These are phyloP conservation scores for Matsumyia berberina DNA, from an alignment of 2,888 invertebrate genomes.

Conservation along the genomic window DNA sequence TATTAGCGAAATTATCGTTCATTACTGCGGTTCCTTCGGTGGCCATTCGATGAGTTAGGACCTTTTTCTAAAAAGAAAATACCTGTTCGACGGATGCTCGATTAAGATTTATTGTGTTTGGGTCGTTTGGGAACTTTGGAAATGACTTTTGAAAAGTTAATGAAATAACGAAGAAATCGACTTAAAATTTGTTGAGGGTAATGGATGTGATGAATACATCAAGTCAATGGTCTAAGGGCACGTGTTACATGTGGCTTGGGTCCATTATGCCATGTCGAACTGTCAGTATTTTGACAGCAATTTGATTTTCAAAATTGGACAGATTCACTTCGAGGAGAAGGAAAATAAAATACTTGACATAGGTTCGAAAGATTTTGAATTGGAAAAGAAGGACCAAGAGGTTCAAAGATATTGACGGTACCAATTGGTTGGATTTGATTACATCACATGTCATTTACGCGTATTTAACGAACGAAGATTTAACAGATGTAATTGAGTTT, in stretches of 20 bases:
- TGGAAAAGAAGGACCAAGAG: too few relatives aligned
- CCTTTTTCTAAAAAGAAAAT: neutral
- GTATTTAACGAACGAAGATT: too few relatives aligned
- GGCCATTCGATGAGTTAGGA: neutral
- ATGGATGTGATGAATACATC: neutral
- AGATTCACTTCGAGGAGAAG: too few relatives aligned
- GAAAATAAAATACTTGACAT: too few relatives aligned
- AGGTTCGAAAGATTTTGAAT: too few relatives aligned
- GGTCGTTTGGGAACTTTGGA: neutral
- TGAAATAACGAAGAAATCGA: conserved; percentile 3
- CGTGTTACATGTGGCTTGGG: neutral
- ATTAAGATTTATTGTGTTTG: conserved; percentile 29
- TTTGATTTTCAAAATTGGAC: neutral
- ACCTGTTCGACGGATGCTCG: conserved; percentile 5
- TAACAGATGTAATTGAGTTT: too few relatives aligned
- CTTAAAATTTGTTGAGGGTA: neutral
- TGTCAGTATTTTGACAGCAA: neutral
- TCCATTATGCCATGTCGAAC: neutral
- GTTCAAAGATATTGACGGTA: too few relatives aligned
- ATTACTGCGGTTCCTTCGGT: conserved; percentile 42
- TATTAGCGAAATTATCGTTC: conserved; percentile 52
- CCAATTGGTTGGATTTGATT: too few relatives aligned
- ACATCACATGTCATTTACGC: too few relatives aligned
- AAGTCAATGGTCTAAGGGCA: neutral
- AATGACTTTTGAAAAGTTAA: conserved; percentile 11